These are phyloP conservation scores for Muscicapa adusta DNA, from an alignment of 2,113 vertebrate species.

Conservation along the genomic window DNA sequence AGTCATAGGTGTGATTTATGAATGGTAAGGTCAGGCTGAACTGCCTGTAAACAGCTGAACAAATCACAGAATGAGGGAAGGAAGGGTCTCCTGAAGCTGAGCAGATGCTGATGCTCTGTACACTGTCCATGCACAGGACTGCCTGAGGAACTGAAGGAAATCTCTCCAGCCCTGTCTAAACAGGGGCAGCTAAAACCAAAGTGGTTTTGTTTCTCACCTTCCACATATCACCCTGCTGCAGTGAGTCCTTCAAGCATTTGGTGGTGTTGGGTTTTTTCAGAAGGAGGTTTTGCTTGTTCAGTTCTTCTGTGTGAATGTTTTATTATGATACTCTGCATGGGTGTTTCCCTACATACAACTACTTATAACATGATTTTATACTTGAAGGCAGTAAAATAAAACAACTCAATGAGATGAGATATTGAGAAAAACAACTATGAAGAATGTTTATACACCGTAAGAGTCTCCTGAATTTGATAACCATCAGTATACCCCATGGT, in stretches of 20 bases:
- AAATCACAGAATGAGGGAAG: background rate
- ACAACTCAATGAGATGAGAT: background rate
- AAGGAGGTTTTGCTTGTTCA: background rate
- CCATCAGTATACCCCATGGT: background rate
- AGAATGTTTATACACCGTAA: background rate
- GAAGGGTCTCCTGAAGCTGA: background rate
- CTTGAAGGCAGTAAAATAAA: constrained; percentile 1
- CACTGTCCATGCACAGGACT: rapidly evolving
- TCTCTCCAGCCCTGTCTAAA: background rate
- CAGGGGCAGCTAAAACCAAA: background rate
- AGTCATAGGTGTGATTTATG: background rate
- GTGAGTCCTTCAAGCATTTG: background rate
- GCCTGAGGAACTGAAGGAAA: background rate
- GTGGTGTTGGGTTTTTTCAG: background rate
- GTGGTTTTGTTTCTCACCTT: background rate
- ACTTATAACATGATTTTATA: background rate
- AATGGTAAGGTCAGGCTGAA: background rate
- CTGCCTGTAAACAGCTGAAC: background rate
- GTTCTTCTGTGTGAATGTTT: background rate
- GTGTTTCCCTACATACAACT: rapidly evolving
- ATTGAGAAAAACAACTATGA: constrained; percentile 24
- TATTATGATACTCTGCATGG: background rate
- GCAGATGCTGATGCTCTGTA: rapidly evolving
- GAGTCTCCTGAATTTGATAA: constrained; percentile 13
- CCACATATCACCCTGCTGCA: rapidly evolving